Evolutionary conservation across 1,140 invertebrate genomes (phyloP), one percentile per base, ranked within the genome.

Genomic region (Aphidius gifuensis): DNA sequence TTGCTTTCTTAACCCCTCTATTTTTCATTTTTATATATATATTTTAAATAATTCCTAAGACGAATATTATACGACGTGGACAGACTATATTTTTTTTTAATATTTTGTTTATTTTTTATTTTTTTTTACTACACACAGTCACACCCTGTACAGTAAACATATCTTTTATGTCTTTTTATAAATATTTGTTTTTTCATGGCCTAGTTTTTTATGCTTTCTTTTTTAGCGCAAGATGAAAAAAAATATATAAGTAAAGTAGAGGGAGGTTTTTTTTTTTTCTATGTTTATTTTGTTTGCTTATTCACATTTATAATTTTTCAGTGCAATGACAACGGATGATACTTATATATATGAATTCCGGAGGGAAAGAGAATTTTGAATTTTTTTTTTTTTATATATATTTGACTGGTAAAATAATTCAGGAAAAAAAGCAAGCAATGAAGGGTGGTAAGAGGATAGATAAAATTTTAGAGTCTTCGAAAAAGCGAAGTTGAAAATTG

Each of bases 391-490:
- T 32, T 32, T 32, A 2, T 32, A 2, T 32, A 66, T 66, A 63
- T 61, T 66, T 61, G 43, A 55, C 42, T 5, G 5, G n/a, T 32
- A 42, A 55, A 32, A 51, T 32, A 8, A 2, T 8, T 8, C 9
- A 47, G n/a, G 48, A 65, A 65, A 50, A 58, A 55, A 58, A 59
- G 42, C 43, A 65, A 66, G 58, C 59, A 65, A 66, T 62, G 51
- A 49, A 40, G 54, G 59, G 61, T 63, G 53, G 54, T 61, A 66
- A 61, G 47, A 54, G 63, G 61, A 49, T 61, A 66, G 61, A 78
- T 78, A 77, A 77, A 78, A 77, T 76, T 78, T 78, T 77, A 78
- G 71, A 75, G 72, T 70, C 74, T 60, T 61, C 55, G 60, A 64
- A 64, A 63, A 65, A 65, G 65, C 53, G 57, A 68, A 62, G 65